Conservation (phyloP, 2,888 invertebrate genomes). For the Smittia aterrima region DNA sequence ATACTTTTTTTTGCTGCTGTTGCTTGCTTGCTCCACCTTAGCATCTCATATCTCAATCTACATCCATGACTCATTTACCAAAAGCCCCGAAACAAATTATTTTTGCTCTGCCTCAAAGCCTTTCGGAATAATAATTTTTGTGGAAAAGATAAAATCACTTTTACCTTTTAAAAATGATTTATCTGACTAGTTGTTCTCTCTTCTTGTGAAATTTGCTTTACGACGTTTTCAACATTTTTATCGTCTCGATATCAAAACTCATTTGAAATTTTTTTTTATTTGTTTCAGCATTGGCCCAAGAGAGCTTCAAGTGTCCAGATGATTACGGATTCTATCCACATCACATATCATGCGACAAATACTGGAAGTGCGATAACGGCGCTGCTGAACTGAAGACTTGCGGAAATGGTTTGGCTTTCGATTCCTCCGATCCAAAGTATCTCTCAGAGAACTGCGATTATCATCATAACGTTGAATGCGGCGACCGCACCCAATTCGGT, state of each 20-base stretch:
- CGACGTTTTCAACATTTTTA: no score
- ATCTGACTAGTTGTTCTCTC: not conserved
- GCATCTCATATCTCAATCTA: not conserved
- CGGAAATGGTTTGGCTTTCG: slow-evolving; percentile 91
- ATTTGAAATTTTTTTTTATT: not conserved
- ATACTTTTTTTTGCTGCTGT: not conserved
- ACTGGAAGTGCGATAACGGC: slow-evolving; percentile 92
- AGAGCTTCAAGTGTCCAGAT: slow-evolving; percentile 88
- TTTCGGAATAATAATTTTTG: not conserved
- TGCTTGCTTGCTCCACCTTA: not conserved
- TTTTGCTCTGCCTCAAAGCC: not conserved
- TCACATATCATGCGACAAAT: slow-evolving; percentile 85
- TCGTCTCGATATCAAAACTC: no score
- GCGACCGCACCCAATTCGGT: slow-evolving; percentile 83
- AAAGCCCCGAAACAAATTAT: not conserved
- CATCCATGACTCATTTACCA: slow-evolving; percentile 7
- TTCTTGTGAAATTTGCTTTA: no score
- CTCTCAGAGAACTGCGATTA: slow-evolving; percentile 94
- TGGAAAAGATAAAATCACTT: not conserved
- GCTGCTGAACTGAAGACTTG: slow-evolving; percentile 86
- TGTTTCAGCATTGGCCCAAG: slow-evolving; percentile 69
- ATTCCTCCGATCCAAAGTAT: slow-evolving; percentile 83
- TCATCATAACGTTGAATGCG: slow-evolving; percentile 91
- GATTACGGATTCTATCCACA: slow-evolving; percentile 94
- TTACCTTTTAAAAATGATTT: not conserved